Percentiles rank a stretch among this genome's conserved stretches.
These are phyloP conservation scores for Neotragus pygmaeus DNA, from an alignment of 2,113 vertebrate species.

Conservation along the genomic window DNA sequence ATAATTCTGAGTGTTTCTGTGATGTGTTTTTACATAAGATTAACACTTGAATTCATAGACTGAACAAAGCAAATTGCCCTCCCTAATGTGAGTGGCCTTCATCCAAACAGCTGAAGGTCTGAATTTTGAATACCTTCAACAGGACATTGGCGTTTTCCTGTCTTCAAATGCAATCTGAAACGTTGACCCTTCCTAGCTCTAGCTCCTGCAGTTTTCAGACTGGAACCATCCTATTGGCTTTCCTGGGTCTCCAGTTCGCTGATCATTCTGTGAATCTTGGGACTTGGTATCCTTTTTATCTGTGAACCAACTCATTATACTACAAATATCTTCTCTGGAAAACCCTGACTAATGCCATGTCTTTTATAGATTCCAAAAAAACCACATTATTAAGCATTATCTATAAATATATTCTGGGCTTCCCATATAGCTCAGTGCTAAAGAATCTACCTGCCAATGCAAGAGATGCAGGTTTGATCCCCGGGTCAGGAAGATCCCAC, in stretches of 20 bases:
- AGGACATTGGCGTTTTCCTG: background rate
- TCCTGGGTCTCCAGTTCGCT: background rate
- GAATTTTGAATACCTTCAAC: background rate
- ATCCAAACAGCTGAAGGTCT: background rate
- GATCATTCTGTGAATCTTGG: background rate
- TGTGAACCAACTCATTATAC: background rate
- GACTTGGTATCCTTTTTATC: background rate
- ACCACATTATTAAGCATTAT: background rate
- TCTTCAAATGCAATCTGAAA: background rate
- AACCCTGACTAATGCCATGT: background rate
- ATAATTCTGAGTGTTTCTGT: background rate
- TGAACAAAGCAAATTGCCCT: background rate
- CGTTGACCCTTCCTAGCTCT: background rate
- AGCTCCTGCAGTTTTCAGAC: rapidly evolving
- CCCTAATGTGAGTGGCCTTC: background rate
- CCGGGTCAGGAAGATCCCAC: background rate
- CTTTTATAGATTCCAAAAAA: background rate
- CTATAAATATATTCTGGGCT: background rate
- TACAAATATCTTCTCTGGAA: background rate
- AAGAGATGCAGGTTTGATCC: background rate
- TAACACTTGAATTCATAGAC: background rate
- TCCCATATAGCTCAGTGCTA: background rate
- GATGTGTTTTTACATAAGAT: background rate
- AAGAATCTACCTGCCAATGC: background rate
- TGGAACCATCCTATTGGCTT: rapidly evolving